Percentiles rank a stretch among this genome's conserved stretches.
Conservation (phyloP, 1,140 invertebrate species). For the Hormaphis cornu region DNA sequence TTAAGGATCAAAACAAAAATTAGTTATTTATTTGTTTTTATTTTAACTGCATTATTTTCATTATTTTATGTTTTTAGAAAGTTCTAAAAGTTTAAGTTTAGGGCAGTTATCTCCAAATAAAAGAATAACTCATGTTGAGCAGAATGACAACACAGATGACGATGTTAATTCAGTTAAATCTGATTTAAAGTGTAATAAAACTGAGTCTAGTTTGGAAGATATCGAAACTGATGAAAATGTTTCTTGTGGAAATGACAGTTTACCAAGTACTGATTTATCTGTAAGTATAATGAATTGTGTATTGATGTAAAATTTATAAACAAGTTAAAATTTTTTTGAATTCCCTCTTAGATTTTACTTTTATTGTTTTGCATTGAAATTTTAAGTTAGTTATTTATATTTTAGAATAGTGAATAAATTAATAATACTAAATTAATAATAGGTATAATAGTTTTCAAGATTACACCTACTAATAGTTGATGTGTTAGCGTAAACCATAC, state of each 20-base stretch:
- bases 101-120: neutral
- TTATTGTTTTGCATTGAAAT: too few relatives aligned
- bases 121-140: neutral
- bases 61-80: neutral
- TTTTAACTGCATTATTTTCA: too few relatives aligned
- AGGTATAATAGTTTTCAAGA: too few relatives aligned
- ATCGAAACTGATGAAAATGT: conserved; percentile 23
- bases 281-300: neutral
- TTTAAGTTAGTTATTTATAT: too few relatives aligned
- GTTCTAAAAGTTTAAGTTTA: neutral
- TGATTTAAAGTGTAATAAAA: neutral
- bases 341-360: too few relatives aligned
- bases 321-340: neutral
- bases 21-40: too few relatives aligned
- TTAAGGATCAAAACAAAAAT: too few relatives aligned
- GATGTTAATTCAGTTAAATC: neutral
- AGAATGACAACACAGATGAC: neutral
- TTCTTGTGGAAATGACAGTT: conserved; percentile 9
- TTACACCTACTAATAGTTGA: too few relatives aligned
- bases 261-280: conserved; percentile 13
- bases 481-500: too few relatives aligned
- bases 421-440: too few relatives aligned
- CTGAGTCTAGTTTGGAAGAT: conserved; percentile 20
- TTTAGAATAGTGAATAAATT: too few relatives aligned
- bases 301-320: neutral